Percentiles rank a stretch among this genome's conserved stretches.
Evolutionary conservation across 2,888 invertebrate genomes (phyloP).

Genomic region (Caenorhabditis angaria): DNA sequence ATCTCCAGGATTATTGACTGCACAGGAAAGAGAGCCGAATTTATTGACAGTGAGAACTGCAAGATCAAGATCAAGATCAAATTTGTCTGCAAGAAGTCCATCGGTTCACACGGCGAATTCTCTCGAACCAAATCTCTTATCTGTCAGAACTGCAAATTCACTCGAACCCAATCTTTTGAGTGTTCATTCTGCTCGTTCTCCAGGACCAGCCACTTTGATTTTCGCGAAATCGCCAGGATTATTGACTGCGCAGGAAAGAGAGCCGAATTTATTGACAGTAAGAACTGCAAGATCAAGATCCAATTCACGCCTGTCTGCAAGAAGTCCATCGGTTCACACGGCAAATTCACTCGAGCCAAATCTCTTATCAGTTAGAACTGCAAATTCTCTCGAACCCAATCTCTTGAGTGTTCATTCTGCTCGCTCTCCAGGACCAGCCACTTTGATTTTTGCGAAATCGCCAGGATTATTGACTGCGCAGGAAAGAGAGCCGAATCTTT

Average conservation of each 20-base stretch:
- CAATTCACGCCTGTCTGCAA: background rate
- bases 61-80: constrained; percentile 16
- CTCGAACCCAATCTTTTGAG: constrained; percentile 28
- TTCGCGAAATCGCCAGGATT: constrained; percentile 11
- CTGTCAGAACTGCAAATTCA: constrained; percentile 23
- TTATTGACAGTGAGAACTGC: constrained; percentile 33
- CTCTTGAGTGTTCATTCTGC: constrained; percentile 21
- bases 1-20: constrained; percentile 20
- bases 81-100: background rate
- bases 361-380: constrained; percentile 19
- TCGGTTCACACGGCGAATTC: constrained; percentile 15
- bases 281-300: constrained; percentile 18
- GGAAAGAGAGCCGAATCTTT: constrained; percentile 32
- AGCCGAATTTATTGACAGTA: constrained; percentile 32
- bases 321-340: constrained; percentile 18
- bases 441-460: constrained; percentile 10
- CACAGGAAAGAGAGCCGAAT: constrained; percentile 35
- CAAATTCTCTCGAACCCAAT: constrained; percentile 35
- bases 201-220: constrained; percentile 9
- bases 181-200: constrained; percentile 17
- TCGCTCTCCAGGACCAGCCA: constrained; percentile 9
- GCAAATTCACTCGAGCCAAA: constrained; percentile 8
- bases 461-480: constrained; percentile 29
- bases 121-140: constrained; percentile 24
- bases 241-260: constrained; percentile 28